Conservation (phyloP, 1,140 invertebrate genomes). For the Ips nitidus region DNA sequence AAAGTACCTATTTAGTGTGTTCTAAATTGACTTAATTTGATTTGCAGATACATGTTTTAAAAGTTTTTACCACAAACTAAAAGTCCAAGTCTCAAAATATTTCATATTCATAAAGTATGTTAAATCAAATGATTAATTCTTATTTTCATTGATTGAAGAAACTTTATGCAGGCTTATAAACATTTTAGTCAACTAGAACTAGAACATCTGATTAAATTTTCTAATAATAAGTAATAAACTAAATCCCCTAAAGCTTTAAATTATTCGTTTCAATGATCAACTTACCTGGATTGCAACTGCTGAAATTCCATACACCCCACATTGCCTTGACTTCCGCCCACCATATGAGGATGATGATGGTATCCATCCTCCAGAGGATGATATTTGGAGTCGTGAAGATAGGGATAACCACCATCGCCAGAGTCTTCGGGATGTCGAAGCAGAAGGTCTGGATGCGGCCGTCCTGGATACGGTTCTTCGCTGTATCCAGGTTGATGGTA, state of each 20-base stretch:
- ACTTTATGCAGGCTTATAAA: no score
- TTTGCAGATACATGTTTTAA: no score
- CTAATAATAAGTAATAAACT: background rate
- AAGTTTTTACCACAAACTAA: no score
- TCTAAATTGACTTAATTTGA: no score
- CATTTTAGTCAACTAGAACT: no score
- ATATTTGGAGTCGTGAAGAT: slow-evolving; percentile 59
- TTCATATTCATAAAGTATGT: no score
- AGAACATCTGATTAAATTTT: no score
- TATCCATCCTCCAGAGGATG: slow-evolving; percentile 55
- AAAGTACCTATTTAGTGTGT: no score
- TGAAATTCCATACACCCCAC: slow-evolving; percentile 52
- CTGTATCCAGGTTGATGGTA: slow-evolving; percentile 43
- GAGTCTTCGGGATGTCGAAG: slow-evolving; percentile 49
- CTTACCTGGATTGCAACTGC: slow-evolving; percentile 50
- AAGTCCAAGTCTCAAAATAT: no score
- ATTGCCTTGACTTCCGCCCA: slow-evolving; percentile 39
- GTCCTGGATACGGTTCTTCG: slow-evolving; percentile 28
- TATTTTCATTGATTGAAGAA: no score
- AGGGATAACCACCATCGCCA: slow-evolving; percentile 43
- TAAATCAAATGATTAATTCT: no score
- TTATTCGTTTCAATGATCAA: background rate
- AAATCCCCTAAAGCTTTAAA: background rate
- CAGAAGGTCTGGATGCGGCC: slow-evolving; percentile 40
- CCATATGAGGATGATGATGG: slow-evolving; percentile 49